Base-by-base conservation (phyloP, 2,113 vertebrate genomes). In the Alectura lathami region DNA sequence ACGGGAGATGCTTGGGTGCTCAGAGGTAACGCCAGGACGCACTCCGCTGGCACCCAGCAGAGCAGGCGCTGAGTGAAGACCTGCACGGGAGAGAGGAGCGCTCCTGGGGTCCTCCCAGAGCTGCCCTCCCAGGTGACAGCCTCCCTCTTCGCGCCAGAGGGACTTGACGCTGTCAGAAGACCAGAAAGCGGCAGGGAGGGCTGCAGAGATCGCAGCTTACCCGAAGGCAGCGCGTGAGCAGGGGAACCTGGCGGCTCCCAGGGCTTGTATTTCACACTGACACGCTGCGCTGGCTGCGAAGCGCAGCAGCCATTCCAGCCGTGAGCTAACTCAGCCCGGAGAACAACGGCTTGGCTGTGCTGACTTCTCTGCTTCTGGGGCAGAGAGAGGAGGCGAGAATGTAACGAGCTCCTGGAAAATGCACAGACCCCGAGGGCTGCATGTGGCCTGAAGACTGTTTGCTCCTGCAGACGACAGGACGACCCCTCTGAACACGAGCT, bases 11-110 rank as follows among this genome's bases (percentile, higher is more conserved):
- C 60, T 60, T 17, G 15, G 67, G 26, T 42, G 6, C 14, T 8
- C 13, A 26, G 40, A 83, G 80, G 9, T 80, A 18, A 4, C 48
- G 32, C 3, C 54, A 47, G 48, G 43, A 60, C 34, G 57, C 66
- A 4, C 0, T 8, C 3, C 68, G 29, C 47, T 0, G 4, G 48
- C 8, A 36, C 34, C 60, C 0, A 0, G 7, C 5, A 2, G 8
- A 40, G 11, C 7, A 73, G 36, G 40, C 34, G 6, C 30, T 2
- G 26, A 38, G 2, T 23, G 21, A 15, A 78, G 38, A 57, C 32
- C 68, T 16, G 22, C 2, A 3, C 51, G 20, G 38, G 42, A n/a
- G 29, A 36, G 38, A 43, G 60, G n/a, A 72, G 59, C 32, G 21
- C 32, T 21, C 36, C 36, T 22, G 21, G 36, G 42, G 17, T n/a